Evolutionary conservation across 2,113 vertebrate species (phyloP).

Genomic region (Siniperca chuatsi): DNA sequence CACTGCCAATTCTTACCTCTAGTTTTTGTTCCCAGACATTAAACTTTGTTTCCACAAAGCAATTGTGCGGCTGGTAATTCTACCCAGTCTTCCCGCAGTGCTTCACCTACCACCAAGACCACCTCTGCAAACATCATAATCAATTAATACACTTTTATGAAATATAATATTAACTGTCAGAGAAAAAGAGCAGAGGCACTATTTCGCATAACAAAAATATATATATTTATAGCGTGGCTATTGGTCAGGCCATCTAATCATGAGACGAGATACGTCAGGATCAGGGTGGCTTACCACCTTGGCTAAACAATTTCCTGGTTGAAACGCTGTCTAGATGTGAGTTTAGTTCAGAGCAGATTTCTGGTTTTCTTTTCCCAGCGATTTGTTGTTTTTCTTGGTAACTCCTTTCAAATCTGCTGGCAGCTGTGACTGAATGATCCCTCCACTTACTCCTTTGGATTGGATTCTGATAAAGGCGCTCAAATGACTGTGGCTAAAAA

Average conservation of each 20-base stretch:
- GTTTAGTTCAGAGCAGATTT: conserved; percentile 1
- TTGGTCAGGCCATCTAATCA: neutral
- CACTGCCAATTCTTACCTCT: conserved; percentile 14
- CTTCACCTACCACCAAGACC: neutral
- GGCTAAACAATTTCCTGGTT: neutral
- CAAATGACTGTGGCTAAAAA: neutral
- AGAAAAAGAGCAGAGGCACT: neutral
- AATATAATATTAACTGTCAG: neutral
- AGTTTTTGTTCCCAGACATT: conserved; percentile 6
- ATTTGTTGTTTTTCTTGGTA: neutral
- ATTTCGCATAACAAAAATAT: neutral
- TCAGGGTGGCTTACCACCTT: neutral
- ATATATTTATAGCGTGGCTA: too few relatives aligned
- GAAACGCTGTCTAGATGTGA: neutral
- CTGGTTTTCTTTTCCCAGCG: neutral
- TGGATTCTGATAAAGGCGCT: neutral
- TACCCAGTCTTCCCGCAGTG: neutral
- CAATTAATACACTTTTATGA: neutral
- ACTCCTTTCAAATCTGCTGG: neutral
- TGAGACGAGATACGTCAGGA: neutral
- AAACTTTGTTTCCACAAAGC: conserved; percentile 22
- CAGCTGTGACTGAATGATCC: neutral
- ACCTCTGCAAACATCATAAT: neutral
- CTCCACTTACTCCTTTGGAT: neutral
- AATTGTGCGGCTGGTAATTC: neutral